Base-by-base conservation (phyloP, 1,140 invertebrate genomes). In the Lordiphosa stackelbergi region DNA sequence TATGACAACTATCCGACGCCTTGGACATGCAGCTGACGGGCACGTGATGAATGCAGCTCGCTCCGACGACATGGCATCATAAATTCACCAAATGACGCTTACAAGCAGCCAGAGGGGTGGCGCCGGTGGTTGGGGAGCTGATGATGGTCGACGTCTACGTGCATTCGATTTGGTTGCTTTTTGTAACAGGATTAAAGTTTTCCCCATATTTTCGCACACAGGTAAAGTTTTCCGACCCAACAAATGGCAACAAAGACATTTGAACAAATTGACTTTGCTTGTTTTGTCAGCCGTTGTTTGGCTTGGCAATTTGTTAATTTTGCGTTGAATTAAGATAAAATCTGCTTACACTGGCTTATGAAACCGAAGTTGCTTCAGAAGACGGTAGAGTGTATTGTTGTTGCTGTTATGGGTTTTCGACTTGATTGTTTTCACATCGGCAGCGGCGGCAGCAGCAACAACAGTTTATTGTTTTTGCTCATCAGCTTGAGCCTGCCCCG, bases 381-480 rank as follows among this genome's bases (percentile, higher is more conserved):
- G 7, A n/a, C 5, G 9, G 11, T 12, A 52, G 19, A 47, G 49
- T 54, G 19, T 2, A 19, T 56, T 45, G 49, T 69, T 69, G 37
- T 19, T 64, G 31, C 46, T 37, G 48, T 62, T 36, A 53, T 62
- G 53, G 48, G 38, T 28, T 64, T 45, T 66, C 43, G 42, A 24
- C 61, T 57, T 53, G 72, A 77, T 83, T 83, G 77, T 83, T 83
- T 83, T 83, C 64, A 49, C 69, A 75, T 75, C 59, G 54, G 43
- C 75, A 71, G 35, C 59, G 65, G 40, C 61, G 51, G 43, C 45
- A 53, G 47, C 22, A 64, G n/a, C 49, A 58, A 53, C 41, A 42
- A 73, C 63, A 81, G 77, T 83, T 81, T 83, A 83, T 83, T 83
- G 73, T 83, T 83, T 77, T 69, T 83, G 69, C 73, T 77, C 77